phyloP scores from a whole-genome alignment of 2,113 vertebrate genomes.

The Tyto alba region DNA sequence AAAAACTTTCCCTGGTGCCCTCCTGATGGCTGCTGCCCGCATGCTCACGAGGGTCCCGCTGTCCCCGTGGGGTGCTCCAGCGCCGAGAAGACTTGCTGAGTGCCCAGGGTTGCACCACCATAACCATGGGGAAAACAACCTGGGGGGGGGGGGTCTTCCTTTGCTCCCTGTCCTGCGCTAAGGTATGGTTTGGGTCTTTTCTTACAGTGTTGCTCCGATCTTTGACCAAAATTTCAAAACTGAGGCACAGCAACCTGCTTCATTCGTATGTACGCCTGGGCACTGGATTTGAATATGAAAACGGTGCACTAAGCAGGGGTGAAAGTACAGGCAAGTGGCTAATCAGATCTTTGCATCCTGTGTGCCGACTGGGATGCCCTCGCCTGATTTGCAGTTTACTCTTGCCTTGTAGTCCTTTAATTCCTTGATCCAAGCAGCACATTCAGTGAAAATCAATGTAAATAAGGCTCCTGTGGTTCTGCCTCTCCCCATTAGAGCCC shows the following conservation, averaged over 20 bases:
- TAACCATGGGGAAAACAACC: not conserved
- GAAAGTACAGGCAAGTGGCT: not conserved
- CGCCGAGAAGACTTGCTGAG: not conserved
- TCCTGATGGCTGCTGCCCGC: not conserved
- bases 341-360: not conserved
- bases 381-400: not conserved
- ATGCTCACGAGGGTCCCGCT: not conserved
- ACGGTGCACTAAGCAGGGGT: not conserved
- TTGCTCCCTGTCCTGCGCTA: not conserved
- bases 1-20: not conserved
- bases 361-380: not conserved
- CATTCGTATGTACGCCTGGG: not conserved
- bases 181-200: not conserved
- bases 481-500: not conserved
- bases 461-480: slow-evolving; percentile 16
- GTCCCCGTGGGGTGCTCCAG: not conserved
- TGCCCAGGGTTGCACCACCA: not conserved
- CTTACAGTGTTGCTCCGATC: rapidly evolving
- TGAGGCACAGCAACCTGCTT: not conserved
- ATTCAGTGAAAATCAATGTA: slow-evolving; percentile 25
- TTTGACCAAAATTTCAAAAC: not conserved
- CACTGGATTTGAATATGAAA: not conserved
- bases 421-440: slow-evolving; percentile 19
- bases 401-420: not conserved
- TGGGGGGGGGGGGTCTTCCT: rapidly evolving